These are phyloP conservation scores for Bellardia pandia DNA, from an alignment of 2,888 invertebrate species.

Conservation along the genomic window DNA sequence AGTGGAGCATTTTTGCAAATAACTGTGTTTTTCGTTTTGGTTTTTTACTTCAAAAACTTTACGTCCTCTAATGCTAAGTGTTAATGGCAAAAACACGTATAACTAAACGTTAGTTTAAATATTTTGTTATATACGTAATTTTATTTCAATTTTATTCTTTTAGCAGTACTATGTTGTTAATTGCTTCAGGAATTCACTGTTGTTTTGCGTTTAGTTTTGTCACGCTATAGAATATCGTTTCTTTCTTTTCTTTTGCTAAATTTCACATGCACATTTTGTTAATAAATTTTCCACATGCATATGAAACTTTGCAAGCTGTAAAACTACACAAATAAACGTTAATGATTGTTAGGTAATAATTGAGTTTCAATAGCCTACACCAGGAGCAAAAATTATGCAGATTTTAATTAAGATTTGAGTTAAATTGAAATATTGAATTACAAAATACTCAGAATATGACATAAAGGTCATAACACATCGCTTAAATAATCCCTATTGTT, in stretches of 20 bases:
- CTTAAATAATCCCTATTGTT: too few relatives aligned
- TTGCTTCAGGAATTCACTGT: slow-evolving; percentile 25
- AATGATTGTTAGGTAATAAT: background rate
- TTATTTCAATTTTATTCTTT: background rate
- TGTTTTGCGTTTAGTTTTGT: slow-evolving; percentile 33
- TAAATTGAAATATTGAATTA: too few relatives aligned
- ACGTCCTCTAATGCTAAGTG: background rate
- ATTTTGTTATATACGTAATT: slow-evolving; percentile 21
- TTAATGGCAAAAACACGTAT: slow-evolving; percentile 52
- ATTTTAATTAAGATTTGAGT: too few relatives aligned
- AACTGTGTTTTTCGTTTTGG: slow-evolving; percentile 34
- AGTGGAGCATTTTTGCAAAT: slow-evolving; percentile 77
- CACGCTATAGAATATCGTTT: slow-evolving; percentile 55
- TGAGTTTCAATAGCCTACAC: background rate
- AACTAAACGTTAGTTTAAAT: background rate
- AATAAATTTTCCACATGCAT: slow-evolving; percentile 26
- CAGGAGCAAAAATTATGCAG: background rate
- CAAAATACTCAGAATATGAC: too few relatives aligned
- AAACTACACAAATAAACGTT: slow-evolving; percentile 42
- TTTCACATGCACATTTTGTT: slow-evolving; percentile 2
- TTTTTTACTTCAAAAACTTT: background rate
- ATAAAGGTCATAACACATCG: too few relatives aligned
- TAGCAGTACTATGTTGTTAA: slow-evolving; percentile 49
- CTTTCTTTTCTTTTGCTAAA: slow-evolving; percentile 7
- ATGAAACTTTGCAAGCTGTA: background rate